Conservation (phyloP, 2,888 invertebrate species). For the Aphodius sticticus region DNA sequence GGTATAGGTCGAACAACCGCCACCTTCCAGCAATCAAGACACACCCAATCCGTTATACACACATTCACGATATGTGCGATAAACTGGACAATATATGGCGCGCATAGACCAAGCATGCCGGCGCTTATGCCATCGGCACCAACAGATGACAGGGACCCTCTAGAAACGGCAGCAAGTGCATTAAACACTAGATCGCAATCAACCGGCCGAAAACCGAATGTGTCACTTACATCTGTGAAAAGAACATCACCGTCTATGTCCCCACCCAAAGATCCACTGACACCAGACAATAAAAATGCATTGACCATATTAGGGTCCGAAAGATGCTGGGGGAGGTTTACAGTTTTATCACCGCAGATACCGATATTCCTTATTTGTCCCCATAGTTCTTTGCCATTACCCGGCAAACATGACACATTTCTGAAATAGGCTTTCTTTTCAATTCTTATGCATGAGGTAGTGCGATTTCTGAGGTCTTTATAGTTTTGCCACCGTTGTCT, state of each 20-base stretch:
- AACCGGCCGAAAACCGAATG: constrained; percentile 11
- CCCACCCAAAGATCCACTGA: no score
- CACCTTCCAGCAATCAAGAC: constrained; percentile 17
- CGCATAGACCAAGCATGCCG: constrained; percentile 17
- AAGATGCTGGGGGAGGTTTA: constrained; percentile 9
- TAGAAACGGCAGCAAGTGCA: not conserved
- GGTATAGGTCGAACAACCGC: constrained; percentile 17
- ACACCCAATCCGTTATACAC: constrained; percentile 8
- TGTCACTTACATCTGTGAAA: no score
- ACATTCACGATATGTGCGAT: constrained; percentile 24
- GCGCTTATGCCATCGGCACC: constrained; percentile 23
- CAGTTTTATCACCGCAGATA: constrained; percentile 18
- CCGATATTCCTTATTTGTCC: not conserved
- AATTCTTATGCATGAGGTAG: constrained; percentile 21
- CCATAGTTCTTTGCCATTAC: constrained; percentile 12
- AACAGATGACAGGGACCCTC: not conserved
- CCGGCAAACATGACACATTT: not conserved
- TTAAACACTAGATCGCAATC: not conserved
- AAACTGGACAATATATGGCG: constrained; percentile 12
- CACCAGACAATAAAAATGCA: no score
- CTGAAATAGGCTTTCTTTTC: constrained; percentile 31
- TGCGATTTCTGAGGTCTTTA: constrained; percentile 31
- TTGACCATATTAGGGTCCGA: not conserved
- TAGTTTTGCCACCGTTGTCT: constrained; percentile 23
- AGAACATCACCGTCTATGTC: no score